Conservation (phyloP, 2,797 vertebrate species). For the Anabacerthia variegaticeps region DNA sequence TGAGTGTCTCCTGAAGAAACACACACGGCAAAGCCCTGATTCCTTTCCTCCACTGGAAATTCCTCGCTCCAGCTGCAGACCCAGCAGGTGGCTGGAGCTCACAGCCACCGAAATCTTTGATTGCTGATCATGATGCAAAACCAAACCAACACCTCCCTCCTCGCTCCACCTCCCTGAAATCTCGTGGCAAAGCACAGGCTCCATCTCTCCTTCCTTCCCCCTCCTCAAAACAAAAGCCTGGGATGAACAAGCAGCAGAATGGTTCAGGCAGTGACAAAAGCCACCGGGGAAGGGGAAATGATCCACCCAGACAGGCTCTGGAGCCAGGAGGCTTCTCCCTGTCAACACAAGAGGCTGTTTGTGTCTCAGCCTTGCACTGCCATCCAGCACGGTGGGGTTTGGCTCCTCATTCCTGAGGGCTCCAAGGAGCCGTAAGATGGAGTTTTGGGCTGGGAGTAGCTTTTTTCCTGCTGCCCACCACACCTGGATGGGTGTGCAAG, state of each 20-base stretch:
- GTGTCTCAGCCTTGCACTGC: background rate
- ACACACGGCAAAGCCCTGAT: background rate
- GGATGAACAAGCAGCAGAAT: background rate
- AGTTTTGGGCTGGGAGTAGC: background rate
- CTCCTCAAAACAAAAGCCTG: background rate
- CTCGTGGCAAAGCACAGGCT: background rate
- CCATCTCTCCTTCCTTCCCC: background rate
- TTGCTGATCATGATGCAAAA: fast-evolving
- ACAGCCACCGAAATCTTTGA: background rate
- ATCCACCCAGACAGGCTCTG: background rate
- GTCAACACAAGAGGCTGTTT: background rate
- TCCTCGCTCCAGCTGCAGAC: background rate
- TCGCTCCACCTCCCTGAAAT: background rate
- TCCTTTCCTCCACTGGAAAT: background rate
- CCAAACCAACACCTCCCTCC: background rate
- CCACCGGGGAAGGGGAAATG: background rate
- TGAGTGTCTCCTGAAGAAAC: background rate
- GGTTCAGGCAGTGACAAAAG: background rate
- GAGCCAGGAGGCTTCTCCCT: constrained; percentile 9
- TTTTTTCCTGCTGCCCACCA: background rate
- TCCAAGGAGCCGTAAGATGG: fast-evolving
- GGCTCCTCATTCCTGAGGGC: background rate
- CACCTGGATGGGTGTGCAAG: fast-evolving
- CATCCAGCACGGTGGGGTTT: background rate
- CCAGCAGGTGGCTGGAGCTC: background rate